Evolutionary conservation across 1,140 invertebrate genomes (phyloP), one percentile per base, ranked within the genome.

Genomic region (Lanistes nyassanus): DNA sequence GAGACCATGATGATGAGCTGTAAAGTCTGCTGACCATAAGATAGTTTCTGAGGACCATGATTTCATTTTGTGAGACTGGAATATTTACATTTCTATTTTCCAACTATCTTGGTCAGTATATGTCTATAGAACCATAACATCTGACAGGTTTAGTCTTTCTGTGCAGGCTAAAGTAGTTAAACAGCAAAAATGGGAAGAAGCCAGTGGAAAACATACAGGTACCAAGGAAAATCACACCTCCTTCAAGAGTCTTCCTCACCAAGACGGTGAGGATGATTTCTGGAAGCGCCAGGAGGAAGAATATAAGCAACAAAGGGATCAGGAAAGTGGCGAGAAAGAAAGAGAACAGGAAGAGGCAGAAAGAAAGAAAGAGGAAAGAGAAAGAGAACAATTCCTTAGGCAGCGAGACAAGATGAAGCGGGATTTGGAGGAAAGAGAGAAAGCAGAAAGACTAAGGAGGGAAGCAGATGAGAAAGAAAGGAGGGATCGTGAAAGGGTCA

Each of bases 351-450:
- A 26, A 37, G 58, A 73, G 7, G 39, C 36, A 21, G 51, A 56
- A 29, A 51, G 36, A 51, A 73, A 67, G 51, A 60, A 72, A 39
- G 58, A 70, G 26, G 42, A 60, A 26, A 42, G 74, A 55, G 62
- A 56, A 51, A 53, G 53, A 31, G 66, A 75, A 51, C 37, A 36
- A 26, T 51, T 78, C 65, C 75, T 71, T n/a, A 55, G 77, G 71
- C 65, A 81, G 70, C 74, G 79, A 68, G 75, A 81, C 39, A 74
- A 75, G 70, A 58, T 69, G 37, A 75, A 74, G 55, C 64, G 71
- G 64, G 81, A 81, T 56, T 70, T 51, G 71, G 79, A 82, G 29
- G 78, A 69, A 19, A 75, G 65, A 66, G 75, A 76, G 34, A 74
- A 51, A 58, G 56, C 55, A 55, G 75, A 78, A 36, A 60, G 47